Conservation (phyloP, 2,888 invertebrate genomes). For the Choristoneura rosaceana region DNA sequence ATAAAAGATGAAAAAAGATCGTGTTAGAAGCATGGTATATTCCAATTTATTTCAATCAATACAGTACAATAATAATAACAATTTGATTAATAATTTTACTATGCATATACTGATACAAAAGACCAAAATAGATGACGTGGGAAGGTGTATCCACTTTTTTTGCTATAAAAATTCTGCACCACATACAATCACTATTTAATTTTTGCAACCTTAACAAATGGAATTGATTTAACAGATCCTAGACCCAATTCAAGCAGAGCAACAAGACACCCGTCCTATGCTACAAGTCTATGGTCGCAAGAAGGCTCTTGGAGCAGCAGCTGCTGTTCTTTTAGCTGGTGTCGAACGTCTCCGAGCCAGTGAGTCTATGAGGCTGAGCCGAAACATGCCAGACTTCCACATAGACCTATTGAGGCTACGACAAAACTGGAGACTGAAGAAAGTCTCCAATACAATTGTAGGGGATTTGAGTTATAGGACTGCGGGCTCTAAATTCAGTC, state of each 20-base stretch:
- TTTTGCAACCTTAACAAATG: not conserved
- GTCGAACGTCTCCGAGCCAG: constrained; percentile 94
- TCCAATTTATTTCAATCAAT: not conserved
- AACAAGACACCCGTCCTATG: constrained; percentile 93
- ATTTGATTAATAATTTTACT: too few relatives aligned
- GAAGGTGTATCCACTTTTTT: too few relatives aligned
- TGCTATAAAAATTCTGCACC: too few relatives aligned
- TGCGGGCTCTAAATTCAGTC: constrained; percentile 97
- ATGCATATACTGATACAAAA: too few relatives aligned
- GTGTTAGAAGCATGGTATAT: too few relatives aligned
- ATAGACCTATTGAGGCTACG: constrained; percentile 94
- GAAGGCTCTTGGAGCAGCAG: constrained; percentile 95
- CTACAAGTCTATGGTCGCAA: constrained; percentile 97
- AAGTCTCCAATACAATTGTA: constrained; percentile 97
- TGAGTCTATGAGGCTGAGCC: constrained; percentile 90
- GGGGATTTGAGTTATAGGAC: constrained; percentile 98
- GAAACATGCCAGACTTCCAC: constrained; percentile 95
- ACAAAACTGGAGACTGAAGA: constrained; percentile 98
- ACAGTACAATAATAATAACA: too few relatives aligned
- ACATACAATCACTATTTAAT: not conserved
- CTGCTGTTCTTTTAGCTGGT: constrained; percentile 92
- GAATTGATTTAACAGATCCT: constrained; percentile 75
- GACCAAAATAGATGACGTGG: too few relatives aligned
- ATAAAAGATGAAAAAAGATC: not conserved
- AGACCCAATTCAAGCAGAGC: constrained; percentile 95